These are phyloP conservation scores for Zoanthus sansibaricus DNA, from an alignment of 92 coral and sea anemone genomes.

Conservation along the genomic window DNA sequence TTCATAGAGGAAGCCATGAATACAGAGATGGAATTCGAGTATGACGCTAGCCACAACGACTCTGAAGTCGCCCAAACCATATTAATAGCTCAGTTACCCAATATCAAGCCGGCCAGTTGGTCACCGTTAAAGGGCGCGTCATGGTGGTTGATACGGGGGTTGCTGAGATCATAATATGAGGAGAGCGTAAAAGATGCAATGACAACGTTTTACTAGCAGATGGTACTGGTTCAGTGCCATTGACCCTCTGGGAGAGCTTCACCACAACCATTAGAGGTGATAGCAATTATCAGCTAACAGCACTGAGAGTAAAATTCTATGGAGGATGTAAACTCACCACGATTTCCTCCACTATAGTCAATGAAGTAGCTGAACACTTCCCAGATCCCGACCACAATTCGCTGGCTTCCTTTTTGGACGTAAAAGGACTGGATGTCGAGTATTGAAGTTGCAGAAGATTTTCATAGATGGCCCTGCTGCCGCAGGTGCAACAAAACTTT, in stretches of 20 bases:
- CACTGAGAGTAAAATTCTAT: neutral
- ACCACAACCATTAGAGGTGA: neutral
- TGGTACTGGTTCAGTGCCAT: neutral
- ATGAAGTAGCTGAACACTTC: neutral
- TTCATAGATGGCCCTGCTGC: neutral
- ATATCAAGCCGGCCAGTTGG: slow-evolving; percentile 12
- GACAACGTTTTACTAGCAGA: neutral
- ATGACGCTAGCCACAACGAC: neutral
- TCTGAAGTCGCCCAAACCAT: neutral
- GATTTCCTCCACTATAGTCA: neutral
- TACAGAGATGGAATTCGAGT: neutral
- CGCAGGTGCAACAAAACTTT: slow-evolving; percentile 9
- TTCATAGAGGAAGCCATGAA: slow-evolving; percentile 1
- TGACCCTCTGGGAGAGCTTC: slow-evolving; percentile 8
- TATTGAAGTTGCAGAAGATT: neutral
- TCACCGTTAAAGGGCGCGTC: neutral
- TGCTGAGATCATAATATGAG: neutral
- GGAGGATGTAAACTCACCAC: neutral
- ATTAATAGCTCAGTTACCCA: neutral
- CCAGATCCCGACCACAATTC: slow-evolving; percentile 8
- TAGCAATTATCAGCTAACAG: neutral
- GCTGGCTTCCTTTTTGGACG: neutral
- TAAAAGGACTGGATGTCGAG: neutral
- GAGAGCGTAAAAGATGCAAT: neutral
- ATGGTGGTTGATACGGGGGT: neutral